Base-by-base conservation (phyloP, 2,888 invertebrate species). In the Athripsodes cinereus region DNA sequence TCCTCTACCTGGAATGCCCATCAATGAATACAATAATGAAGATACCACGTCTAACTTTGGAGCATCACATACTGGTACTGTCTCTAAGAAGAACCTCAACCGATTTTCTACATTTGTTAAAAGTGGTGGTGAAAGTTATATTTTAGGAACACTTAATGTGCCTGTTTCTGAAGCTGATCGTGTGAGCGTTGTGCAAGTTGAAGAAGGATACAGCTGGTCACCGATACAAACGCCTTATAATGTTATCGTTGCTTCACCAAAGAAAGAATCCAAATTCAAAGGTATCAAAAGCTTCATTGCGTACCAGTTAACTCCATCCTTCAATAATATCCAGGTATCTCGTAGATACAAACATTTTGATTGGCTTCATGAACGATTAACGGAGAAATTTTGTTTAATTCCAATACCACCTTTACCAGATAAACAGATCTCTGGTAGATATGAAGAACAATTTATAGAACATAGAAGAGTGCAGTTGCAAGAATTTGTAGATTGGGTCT, bases 301-400 rank as follows among this genome's bases (percentile, higher is more conserved):
- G 50, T 98, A 98, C 76, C 93, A 96, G 69, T 74, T 98, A 62
- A 96, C 95, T 55, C 96, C 96, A 2, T 92, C 95, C 74, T 94
- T 94, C 71, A 95, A 91, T 70, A 91, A 91, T 69, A 90, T 94
- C 66, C 92, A 94, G 79, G 97, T 93, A 22, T 92, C 91, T 35
- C 83, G 98, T 64, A 83, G 98, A 66, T 98, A 97, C 76, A 99
- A 99, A 74, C 98, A 98, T 74, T 99, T 99, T 74, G 98, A 99
- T 79, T 99, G 99, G 99, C 75, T 99, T 55, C 96, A 97, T 74
- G 93, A 93, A 70, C 83, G 96, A 66, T 77, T 99, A 63, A 88
- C 89, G 67, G 93, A 92, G 66, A 99, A 99, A 74, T 99, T 93
- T 73, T 88, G 92, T 65, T 83, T 96, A 55, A 88, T 98, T 68